Evolutionary conservation across 2,797 vertebrate species (phyloP), one percentile per base, ranked within the genome.

Genomic region (Chelmon rostratus): DNA sequence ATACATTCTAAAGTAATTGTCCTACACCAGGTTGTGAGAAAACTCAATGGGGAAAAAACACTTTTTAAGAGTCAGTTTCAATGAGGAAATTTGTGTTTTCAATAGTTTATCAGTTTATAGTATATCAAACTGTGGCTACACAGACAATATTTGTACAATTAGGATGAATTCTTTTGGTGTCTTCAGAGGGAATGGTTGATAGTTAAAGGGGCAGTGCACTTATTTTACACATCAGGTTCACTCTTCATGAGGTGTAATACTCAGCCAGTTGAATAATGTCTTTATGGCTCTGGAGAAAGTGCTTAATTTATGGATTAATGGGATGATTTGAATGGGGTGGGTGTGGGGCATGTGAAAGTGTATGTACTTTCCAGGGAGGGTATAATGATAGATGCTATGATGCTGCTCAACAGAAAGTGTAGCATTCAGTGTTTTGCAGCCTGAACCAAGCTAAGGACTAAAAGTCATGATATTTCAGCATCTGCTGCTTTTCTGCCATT

Each of bases 381-480:
- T n/a, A n/a, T n/a, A n/a, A n/a, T n/a, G n/a, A n/a, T 66, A 49
- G 13, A 18, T 33, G 1, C 6, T 18, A 63, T 52, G 18, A 50
- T 7, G 28, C 44, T 50, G 25, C 54, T 52, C 25, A 28, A 31
- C 1, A 21, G 23, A 28, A 61, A 44, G 2, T 57, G 5, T 2
- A n/a, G 16, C n/a, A 62, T 64, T 46, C n/a, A 33, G 23, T 58
- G 12, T 57, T 35, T 46, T 69, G 67, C 40, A 23, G 42, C 68
- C 58, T 58, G 0, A 69, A 44, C 65, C 6, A 28, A 25, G 12
- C n/a, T 12, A 52, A 1, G 23, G 8, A 53, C 9, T n/a, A n/a
- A n/a, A n/a, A n/a, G n/a, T n/a, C n/a, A n/a, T n/a, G n/a, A n/a
- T n/a, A n/a, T n/a, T n/a, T 40, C 16, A 0, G 28, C 15, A 16